Conservation (phyloP, 2,888 invertebrate species). For the Microdon myrmicae region DNA sequence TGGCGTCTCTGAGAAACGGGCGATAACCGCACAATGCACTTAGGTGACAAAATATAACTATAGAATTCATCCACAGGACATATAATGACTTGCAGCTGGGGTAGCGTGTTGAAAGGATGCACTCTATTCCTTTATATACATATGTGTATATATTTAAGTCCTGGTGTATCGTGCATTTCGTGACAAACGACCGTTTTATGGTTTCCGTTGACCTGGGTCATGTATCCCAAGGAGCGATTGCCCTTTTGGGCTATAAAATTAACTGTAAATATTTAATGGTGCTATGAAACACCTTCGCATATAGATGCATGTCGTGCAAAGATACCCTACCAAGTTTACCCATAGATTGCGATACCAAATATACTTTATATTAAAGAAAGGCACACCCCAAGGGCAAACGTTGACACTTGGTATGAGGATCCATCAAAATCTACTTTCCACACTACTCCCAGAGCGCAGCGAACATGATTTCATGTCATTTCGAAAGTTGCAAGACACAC, state of each 20-base stretch:
- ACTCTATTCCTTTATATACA: slow-evolving; percentile 18
- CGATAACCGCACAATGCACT: slow-evolving; percentile 11
- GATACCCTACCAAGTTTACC: slow-evolving; percentile 24
- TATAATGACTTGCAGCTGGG: slow-evolving; percentile 28
- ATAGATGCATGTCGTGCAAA: slow-evolving; percentile 32
- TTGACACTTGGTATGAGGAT: no score
- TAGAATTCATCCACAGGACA: slow-evolving; percentile 5
- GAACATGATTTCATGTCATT: slow-evolving; percentile 51
- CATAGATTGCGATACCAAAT: slow-evolving; percentile 16
- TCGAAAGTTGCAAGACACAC: slow-evolving; percentile 26
- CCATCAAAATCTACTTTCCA: no score
- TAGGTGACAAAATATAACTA: slow-evolving; percentile 17
- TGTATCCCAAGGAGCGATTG: slow-evolving; percentile 62
- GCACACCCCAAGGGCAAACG: slow-evolving; percentile 44
- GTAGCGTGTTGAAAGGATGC: slow-evolving; percentile 24
- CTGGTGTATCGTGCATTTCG: slow-evolving; percentile 60
- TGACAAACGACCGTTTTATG: slow-evolving; percentile 67
- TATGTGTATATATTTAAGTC: slow-evolving; percentile 32
- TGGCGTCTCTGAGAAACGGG: no score
- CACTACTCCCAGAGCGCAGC: no score
- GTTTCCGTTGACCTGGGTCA: slow-evolving; percentile 67
- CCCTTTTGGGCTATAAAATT: slow-evolving; percentile 64
- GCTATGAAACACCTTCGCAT: slow-evolving; percentile 46
- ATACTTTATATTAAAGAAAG: no score
- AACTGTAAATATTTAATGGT: slow-evolving; percentile 67